These are phyloP conservation scores for Rhegmatorhina hoffmannsi DNA, from an alignment of 2,113 vertebrate species.

Conservation along the genomic window DNA sequence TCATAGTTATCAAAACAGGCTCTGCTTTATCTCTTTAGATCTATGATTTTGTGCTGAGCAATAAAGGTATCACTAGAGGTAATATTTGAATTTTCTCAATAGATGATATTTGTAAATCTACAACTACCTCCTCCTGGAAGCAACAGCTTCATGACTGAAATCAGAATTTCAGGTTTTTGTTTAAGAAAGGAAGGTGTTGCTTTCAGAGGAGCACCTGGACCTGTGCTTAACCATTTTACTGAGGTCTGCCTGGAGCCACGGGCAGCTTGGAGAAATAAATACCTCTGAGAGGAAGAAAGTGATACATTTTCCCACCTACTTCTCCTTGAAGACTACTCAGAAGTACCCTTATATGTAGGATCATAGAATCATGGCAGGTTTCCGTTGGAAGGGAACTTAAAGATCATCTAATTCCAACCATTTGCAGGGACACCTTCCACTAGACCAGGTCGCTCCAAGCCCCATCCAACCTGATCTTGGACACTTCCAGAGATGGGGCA, in stretches of 20 bases:
- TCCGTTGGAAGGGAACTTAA: neutral
- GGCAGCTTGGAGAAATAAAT: neutral
- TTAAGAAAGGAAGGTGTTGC: neutral
- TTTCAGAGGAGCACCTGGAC: neutral
- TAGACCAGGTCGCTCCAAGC: neutral
- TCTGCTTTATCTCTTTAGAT: neutral
- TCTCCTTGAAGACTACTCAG: neutral
- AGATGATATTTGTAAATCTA: neutral
- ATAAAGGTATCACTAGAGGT: neutral
- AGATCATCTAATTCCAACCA: neutral
- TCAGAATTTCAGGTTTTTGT: neutral
- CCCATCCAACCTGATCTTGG: fast-evolving
- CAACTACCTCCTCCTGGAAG: neutral
- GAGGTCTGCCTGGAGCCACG: neutral
- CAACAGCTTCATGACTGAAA: neutral
- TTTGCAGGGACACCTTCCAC: neutral
- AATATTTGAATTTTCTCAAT: neutral
- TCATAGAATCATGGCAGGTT: neutral
- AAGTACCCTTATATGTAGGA: neutral
- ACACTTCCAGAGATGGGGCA: neutral
- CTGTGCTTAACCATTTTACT: neutral
- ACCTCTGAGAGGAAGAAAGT: neutral
- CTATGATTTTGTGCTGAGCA: neutral
- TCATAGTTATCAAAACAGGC: neutral
- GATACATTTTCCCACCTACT: neutral